A percentile compares a stretch with the other conserved stretches of the same genome.
phyloP scores from a whole-genome alignment of 2,888 invertebrate genomes.

The Eugnorisma glareosa region DNA sequence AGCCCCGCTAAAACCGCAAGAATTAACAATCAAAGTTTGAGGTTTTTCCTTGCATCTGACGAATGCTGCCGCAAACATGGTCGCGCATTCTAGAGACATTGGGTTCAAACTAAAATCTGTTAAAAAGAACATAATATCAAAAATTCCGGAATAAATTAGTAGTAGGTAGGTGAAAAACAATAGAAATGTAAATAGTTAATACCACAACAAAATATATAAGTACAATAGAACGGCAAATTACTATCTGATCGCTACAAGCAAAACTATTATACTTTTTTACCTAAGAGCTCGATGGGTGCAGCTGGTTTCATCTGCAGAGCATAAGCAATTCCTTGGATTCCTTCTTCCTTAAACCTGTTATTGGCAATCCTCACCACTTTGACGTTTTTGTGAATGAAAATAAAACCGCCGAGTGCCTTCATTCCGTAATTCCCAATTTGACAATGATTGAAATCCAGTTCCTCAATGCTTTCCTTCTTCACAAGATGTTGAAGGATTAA shows the following conservation, averaged over 20 bases:
- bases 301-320: slow-evolving; percentile 88
- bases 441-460: slow-evolving; percentile 92
- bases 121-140: neutral
- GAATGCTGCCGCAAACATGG: slow-evolving; percentile 90
- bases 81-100: slow-evolving; percentile 90
- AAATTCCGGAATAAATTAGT: neutral
- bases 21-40: slow-evolving; percentile 89
- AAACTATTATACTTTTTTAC: slow-evolving; percentile 65
- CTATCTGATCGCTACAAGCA: too few relatives aligned
- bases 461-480: slow-evolving; percentile 88
- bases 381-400: slow-evolving; percentile 85
- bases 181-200: neutral
- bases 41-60: slow-evolving; percentile 90
- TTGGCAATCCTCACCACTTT: slow-evolving; percentile 89
- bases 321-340: slow-evolving; percentile 90
- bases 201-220: neutral
- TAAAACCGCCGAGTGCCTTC: slow-evolving; percentile 91
- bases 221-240: neutral
- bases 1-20: slow-evolving; percentile 89
- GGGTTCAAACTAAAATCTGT: slow-evolving; percentile 92
- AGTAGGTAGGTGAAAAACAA: neutral
- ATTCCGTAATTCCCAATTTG: slow-evolving; percentile 92
- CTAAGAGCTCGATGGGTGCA: slow-evolving; percentile 86
- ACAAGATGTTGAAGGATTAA: slow-evolving; percentile 89
- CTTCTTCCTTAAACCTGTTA: slow-evolving; percentile 89